Base-by-base conservation (phyloP, 2,888 invertebrate genomes). In the Monochamus alternatus region DNA sequence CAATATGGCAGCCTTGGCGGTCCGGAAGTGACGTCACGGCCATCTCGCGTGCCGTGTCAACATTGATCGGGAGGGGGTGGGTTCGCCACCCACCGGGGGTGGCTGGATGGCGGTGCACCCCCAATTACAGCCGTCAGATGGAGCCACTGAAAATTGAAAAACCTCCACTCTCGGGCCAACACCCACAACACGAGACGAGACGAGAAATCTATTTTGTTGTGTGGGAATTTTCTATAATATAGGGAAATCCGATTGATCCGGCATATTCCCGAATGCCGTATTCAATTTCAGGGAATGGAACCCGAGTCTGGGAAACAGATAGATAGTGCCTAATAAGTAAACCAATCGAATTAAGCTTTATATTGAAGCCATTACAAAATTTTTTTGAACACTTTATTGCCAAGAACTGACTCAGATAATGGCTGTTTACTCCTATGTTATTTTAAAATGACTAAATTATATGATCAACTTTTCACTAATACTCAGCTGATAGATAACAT, bases 11-110 rank as follows among this genome's bases (percentile, higher is more conserved):
- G 63, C 73, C 51, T 77, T 78, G 73, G 75, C 68, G 75, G 81
- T 80, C 80, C 82, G 83, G 83, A 84, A 84, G 70, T 79, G 79
- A 79, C 79, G 79, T 75, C 79, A 77, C 75, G 69, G 78, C 82
- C 79, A 85, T 85, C 86, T 87, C 85, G 88, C 86, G 86, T 87
- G 86, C 85, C 87, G 87, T 87, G 87, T 88, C 87, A 87, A 88
- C 88, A 88, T 88, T 88, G 88, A 88, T 85, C 85, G 84, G 82
- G 82, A 83, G 83, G 78, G 80, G 81, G 75, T 81, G 84, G 84
- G 81, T 79, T 74, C 63, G 78, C 71, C 69, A 74, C 82, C 75
- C 79, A 83, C 82, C 82, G 79, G 81, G 84, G 84, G 83, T 81
- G 84, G 85, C 81, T 84, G 83, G 85, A 84, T 83, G 84, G 81